Evolutionary conservation across 2,888 invertebrate genomes (phyloP), one percentile per base, ranked within the genome.

Genomic region (Leptogaster cylindrica): DNA sequence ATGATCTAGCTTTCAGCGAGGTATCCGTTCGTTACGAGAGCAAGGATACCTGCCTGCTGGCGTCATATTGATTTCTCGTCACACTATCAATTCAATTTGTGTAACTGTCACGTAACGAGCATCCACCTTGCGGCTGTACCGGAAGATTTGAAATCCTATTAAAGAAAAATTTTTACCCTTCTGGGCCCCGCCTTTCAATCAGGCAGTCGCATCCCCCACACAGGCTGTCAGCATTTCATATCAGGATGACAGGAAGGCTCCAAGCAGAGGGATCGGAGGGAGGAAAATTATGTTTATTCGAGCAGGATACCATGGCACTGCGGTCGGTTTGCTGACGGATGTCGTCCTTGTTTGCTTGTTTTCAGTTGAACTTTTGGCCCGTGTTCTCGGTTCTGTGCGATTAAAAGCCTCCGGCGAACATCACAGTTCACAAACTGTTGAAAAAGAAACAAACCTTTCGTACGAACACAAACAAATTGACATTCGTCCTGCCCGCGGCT

Each of bases 51-150:
- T 39, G 44, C 58, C 70, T 51, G 3, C 8, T 28, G 67, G 67
- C 61, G 46, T 20, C n/a, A 31, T 70, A 70, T 70, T 63, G 70
- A 70, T 70, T 70, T 70, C 66, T 52, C 65, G 66, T 63, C 65
- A 65, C 61, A 68, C 68, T 68, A 70, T 70, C 70, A 68, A 70
- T 70, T 70, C 70, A 70, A 70, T 70, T 70, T 70, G 50, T 70
- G 70, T 70, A 68, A 70, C 70, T 70, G 70, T 70, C 70, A 70
- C 66, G 68, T 68, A 68, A 70, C 68, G 63, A 64, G 68, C 52
- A 70, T 66, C 50, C 66, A 70, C 68, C 68, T 68, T 68, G 50
- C 51, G 68, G 68, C 61, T 51, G 48, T 58, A 52, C 31, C 50
- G 50, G 65, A 39, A 68, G 68, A 44, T 65, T 66, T 50, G 66